A percentile compares a stretch with the other conserved stretches of the same genome.
Conservation (phyloP, 2,888 invertebrate genomes). For the Macrosiphum euphorbiae region DNA sequence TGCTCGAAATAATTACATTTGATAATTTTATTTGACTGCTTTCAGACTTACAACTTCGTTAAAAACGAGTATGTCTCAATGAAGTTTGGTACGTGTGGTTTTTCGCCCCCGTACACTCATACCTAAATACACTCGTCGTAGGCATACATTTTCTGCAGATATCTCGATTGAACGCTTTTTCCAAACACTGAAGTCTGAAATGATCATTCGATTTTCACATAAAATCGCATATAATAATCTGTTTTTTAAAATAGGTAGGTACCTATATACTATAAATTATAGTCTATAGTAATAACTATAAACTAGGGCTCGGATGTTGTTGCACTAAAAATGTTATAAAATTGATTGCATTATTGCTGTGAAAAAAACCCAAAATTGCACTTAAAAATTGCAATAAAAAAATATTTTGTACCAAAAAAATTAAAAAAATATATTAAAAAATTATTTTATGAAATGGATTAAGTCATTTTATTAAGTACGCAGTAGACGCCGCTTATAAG, state of each 20-base stretch:
- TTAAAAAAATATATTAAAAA: no score
- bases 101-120: neutral
- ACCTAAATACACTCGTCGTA: neutral
- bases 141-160: neutral
- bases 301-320: no score
- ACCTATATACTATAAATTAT: no score
- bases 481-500: no score
- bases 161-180: neutral
- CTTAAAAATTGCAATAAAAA: no score
- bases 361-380: no score
- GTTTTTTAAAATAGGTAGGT: neutral
- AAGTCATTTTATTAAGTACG: no score
- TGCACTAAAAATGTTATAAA: no score
- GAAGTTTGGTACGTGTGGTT: neutral
- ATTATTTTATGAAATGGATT: no score
- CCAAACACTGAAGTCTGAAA: neutral
- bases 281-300: neutral
- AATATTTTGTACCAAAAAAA: no score
- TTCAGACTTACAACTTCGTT: neutral
- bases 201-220: neutral
- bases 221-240: neutral
- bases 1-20: neutral
- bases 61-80: neutral
- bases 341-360: no score
- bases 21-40: slow-evolving; percentile 5